phyloP scores from a whole-genome alignment of 1,140 invertebrate species.

The Laupala kohalensis region DNA sequence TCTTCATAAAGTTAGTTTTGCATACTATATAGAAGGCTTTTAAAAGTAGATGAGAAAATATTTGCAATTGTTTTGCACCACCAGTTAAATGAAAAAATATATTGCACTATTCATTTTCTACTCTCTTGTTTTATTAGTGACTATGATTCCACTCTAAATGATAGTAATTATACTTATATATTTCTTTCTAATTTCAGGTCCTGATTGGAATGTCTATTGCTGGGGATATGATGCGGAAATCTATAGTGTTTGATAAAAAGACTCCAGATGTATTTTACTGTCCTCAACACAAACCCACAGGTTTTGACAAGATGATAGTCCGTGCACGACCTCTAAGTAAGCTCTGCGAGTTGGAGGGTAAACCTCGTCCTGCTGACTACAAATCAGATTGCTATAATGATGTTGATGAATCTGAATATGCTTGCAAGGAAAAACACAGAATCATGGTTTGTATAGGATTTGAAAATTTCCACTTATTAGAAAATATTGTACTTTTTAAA shows the following conservation, averaged over 20 bases:
- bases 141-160: no score
- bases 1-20: no score
- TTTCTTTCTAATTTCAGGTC: not conserved
- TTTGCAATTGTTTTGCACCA: no score
- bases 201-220: conserved; percentile 22
- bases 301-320: conserved; percentile 30
- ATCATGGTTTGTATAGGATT: conserved; percentile 55
- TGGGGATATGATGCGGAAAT: conserved; percentile 66
- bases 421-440: conserved; percentile 68
- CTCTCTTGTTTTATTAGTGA: no score
- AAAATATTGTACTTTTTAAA: no score
- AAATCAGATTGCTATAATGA: conserved; percentile 72
- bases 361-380: conserved; percentile 53
- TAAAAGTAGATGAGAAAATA: no score
- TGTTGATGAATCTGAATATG: conserved; percentile 65
- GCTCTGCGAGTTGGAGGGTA: conserved; percentile 63
- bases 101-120: no score
- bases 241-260: conserved; percentile 69
- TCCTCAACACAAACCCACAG: conserved; percentile 60
- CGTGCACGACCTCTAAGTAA: conserved; percentile 52
- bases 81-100: no score
- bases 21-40: no score
- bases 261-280: conserved; percentile 75
- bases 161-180: not conserved
- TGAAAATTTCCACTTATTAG: no score